A percentile compares a stretch with the other conserved stretches of the same genome.
These are phyloP conservation scores for Chelonus insularis DNA, from an alignment of 1,140 invertebrate genomes.

Conservation along the genomic window DNA sequence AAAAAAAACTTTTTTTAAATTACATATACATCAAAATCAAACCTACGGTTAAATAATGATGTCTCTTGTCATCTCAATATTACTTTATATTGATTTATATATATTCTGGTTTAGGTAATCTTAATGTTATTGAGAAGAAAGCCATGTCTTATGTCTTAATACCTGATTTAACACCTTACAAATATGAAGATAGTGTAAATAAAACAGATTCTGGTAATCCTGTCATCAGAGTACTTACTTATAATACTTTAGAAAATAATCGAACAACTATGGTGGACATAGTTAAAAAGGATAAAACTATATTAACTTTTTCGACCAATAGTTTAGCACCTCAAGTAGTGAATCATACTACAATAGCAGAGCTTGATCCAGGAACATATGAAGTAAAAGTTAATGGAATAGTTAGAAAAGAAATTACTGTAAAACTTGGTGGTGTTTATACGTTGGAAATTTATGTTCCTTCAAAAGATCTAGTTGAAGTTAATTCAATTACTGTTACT, in stretches of 20 bases:
- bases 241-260: not conserved
- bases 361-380: slow-evolving; percentile 53
- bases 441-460: slow-evolving; percentile 59
- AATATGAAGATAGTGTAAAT: slow-evolving; percentile 32
- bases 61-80: too few species aligned
- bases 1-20: too few species aligned
- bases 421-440: slow-evolving; percentile 65
- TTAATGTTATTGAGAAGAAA: slow-evolving; percentile 16
- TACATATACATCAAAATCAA: too few species aligned
- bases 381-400: slow-evolving; percentile 47
- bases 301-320: slow-evolving; percentile 18
- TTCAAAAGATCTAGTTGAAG: slow-evolving; percentile 29
- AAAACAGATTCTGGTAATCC: slow-evolving; percentile 43
- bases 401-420: slow-evolving; percentile 39
- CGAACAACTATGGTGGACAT: not conserved
- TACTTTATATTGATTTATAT: too few species aligned
- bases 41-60: too few species aligned
- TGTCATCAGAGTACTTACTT: slow-evolving; percentile 35
- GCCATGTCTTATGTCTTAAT: slow-evolving; percentile 39
- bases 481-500: slow-evolving; percentile 60
- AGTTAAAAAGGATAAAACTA: not conserved
- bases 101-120: slow-evolving; percentile 17
- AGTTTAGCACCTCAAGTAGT: too few species aligned
- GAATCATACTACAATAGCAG: slow-evolving; percentile 41
- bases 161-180: not conserved